phyloP scores from a whole-genome alignment of 2,797 vertebrate genomes.

The Cyclopterus lumpus region DNA sequence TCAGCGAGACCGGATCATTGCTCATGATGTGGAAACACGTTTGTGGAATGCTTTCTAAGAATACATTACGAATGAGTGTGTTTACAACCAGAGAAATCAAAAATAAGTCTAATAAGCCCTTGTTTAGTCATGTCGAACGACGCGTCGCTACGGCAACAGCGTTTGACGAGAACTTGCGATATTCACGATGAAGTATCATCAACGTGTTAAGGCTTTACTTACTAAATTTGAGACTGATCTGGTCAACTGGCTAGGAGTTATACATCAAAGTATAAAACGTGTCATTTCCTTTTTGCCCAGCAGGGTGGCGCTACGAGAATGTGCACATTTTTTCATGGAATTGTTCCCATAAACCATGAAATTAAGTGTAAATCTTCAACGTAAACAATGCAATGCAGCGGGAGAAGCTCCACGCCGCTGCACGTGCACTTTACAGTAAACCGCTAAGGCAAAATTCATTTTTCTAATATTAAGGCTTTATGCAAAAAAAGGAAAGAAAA shows the following conservation, averaged over 20 bases:
- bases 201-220: too few species aligned
- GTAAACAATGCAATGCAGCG: not conserved
- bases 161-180: too few species aligned
- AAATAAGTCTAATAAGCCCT: not conserved
- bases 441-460: slow-evolving; percentile 28
- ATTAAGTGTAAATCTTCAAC: slow-evolving; percentile 29
- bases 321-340: too few species aligned
- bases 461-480: slow-evolving; percentile 9
- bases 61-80: not conserved
- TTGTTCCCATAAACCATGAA: slow-evolving; percentile 24
- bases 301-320: too few species aligned
- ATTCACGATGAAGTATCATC: too few species aligned
- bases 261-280: too few species aligned
- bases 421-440: slow-evolving; percentile 5
- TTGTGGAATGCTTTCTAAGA: too few species aligned
- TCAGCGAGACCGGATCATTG: slow-evolving; percentile 38
- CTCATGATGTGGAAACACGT: slow-evolving; percentile 26
- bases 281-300: too few species aligned
- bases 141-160: too few species aligned
- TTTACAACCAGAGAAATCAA: not conserved
- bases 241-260: too few species aligned
- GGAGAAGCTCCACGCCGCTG: not conserved
- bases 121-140: too few species aligned
- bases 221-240: too few species aligned
- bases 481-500: slow-evolving; percentile 18